Evolutionary conservation across 2,888 invertebrate species (phyloP).

Genomic region (Drosophila cognata): DNA sequence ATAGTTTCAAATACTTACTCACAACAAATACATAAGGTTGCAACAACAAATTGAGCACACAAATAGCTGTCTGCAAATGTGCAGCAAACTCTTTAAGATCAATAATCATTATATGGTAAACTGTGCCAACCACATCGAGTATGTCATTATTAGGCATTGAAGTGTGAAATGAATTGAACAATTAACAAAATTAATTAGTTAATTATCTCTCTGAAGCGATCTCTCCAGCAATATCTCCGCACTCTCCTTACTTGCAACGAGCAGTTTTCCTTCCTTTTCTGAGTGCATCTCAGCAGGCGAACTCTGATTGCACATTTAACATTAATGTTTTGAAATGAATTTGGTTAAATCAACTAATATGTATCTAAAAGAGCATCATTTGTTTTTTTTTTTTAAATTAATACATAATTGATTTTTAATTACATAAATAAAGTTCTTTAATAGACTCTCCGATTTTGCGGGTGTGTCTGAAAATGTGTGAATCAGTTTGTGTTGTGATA

Average conservation of each 20-base stretch:
- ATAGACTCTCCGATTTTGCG: background rate
- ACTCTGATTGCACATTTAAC: too few species aligned
- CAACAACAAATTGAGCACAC: background rate
- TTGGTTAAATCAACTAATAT: background rate
- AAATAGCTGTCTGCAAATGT: background rate
- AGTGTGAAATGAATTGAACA: background rate
- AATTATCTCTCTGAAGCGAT: too few species aligned
- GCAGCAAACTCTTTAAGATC: background rate
- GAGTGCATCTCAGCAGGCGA: too few species aligned
- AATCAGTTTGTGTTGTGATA: background rate
- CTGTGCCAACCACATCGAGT: background rate
- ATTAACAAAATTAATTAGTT: background rate
- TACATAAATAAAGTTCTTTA: background rate
- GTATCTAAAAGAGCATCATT: too few species aligned
- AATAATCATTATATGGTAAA: background rate
- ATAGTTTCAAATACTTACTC: background rate
- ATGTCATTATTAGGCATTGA: background rate
- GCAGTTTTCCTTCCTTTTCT: too few species aligned
- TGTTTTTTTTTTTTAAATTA: background rate
- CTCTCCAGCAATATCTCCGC: too few species aligned
- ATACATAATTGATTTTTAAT: background rate
- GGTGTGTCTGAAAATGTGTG: background rate
- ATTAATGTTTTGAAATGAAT: background rate
- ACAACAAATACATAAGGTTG: background rate
- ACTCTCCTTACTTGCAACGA: too few species aligned